A percentile compares a stretch with the other conserved stretches of the same genome.
Evolutionary conservation across 2,888 invertebrate species (phyloP).

Genomic region (Rhimphoctona megacephalus): DNA sequence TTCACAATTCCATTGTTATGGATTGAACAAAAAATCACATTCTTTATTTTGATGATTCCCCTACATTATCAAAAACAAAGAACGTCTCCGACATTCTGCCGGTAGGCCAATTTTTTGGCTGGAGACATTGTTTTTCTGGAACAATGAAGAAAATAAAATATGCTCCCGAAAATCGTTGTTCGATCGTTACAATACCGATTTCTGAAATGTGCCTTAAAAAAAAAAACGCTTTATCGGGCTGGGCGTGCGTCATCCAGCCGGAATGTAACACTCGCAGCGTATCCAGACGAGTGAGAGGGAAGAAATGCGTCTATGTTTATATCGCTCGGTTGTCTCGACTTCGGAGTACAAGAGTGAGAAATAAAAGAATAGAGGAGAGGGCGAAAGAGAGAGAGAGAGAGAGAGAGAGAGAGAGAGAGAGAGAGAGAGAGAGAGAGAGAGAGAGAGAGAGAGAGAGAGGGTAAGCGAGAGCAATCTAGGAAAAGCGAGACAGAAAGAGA

Average conservation of each 20-base stretch:
- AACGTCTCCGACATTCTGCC: not conserved
- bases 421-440: slow-evolving; percentile 12
- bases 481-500: slow-evolving; percentile 2
- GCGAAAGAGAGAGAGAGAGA: slow-evolving; percentile 12
- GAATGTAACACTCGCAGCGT: slow-evolving; percentile 80
- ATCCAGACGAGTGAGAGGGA: slow-evolving; percentile 42
- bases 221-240: slow-evolving; percentile 38
- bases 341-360: slow-evolving; percentile 12
- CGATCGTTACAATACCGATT: slow-evolving; percentile 20
- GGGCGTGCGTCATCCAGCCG: slow-evolving; percentile 80
- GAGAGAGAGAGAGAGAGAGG: slow-evolving; percentile 13
- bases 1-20: not conserved
- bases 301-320: slow-evolving; percentile 58
- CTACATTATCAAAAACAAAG: not conserved
- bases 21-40: not conserved
- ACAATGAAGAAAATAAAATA: not conserved
- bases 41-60: not conserved
- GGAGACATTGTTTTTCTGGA: not conserved
- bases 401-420: not conserved
- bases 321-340: slow-evolving; percentile 55
- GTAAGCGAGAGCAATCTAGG: not conserved
- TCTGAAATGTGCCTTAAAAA: slow-evolving; percentile 57
- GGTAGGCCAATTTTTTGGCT: not conserved
- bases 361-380: not conserved
- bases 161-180: not conserved